phyloP scores from a whole-genome alignment of 2,113 vertebrate genomes.

The Lepus europaeus region DNA sequence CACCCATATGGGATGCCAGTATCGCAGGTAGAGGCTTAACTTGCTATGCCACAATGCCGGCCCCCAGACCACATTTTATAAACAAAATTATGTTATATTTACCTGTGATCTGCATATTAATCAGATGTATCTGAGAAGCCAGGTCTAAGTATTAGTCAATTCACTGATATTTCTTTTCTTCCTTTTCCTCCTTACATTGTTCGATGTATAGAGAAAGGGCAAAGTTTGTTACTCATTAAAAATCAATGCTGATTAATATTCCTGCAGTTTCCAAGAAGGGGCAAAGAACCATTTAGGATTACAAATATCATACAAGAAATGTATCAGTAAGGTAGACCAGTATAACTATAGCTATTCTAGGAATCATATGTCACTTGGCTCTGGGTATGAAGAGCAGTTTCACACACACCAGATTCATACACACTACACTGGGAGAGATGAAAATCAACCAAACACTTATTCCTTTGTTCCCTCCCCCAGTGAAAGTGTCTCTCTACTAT shows the following conservation, averaged over 20 bases:
- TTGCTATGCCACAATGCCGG: no score
- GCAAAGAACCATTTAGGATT: conserved; percentile 3
- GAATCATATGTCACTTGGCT: conserved; percentile 1
- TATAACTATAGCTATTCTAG: not conserved
- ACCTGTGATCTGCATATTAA: conserved; percentile 1
- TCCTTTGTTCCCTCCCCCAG: not conserved
- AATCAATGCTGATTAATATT: not conserved
- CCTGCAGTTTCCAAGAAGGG: conserved; percentile 17
- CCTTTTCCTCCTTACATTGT: conserved; percentile 30
- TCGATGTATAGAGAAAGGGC: not conserved
- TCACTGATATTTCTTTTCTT: not conserved
- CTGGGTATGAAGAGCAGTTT: not conserved
- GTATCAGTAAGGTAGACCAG: not conserved
- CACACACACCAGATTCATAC: not conserved
- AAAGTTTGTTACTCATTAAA: conserved; percentile 55
- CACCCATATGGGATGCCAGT: no score
- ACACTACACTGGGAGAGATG: not conserved
- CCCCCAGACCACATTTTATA: not conserved
- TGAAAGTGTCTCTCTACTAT: conserved; percentile 23
- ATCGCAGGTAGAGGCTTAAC: no score
- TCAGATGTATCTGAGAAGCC: conserved; percentile 44
- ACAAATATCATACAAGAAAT: conserved; percentile 39
- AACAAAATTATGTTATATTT: not conserved
- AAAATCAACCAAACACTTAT: conserved; percentile 18
- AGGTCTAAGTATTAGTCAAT: not conserved